Evolutionary conservation across 2,797 vertebrate species (phyloP).

Genomic region (Microhierax caerulescens): DNA sequence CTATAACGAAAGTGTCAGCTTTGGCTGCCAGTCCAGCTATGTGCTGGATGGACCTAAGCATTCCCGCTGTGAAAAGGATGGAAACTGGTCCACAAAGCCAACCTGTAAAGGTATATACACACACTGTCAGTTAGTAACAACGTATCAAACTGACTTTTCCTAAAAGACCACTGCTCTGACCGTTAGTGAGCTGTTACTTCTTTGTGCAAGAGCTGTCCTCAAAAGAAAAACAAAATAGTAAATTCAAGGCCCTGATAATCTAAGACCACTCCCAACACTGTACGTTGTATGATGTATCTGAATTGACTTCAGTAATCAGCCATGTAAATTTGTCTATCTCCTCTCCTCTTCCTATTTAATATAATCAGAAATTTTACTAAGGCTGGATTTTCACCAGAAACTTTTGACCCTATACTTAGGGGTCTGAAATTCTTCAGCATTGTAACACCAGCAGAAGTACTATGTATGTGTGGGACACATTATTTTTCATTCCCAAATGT

Average conservation of each 20-base stretch:
- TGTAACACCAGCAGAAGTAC: background rate
- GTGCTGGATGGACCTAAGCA: slow-evolving; percentile 79
- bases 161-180: accelerated
- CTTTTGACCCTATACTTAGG: background rate
- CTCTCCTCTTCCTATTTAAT: background rate
- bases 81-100: slow-evolving; percentile 85
- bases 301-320: background rate
- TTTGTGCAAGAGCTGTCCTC: background rate
- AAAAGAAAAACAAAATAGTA: background rate
- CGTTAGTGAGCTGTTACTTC: background rate
- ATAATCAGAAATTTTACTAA: background rate
- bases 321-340: background rate
- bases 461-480: no score
- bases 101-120: slow-evolving; percentile 83
- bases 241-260: background rate
- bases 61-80: slow-evolving; percentile 80
- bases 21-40: slow-evolving; percentile 80
- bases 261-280: background rate
- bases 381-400: background rate
- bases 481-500: background rate
- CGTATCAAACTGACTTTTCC: accelerated
- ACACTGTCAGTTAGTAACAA: background rate
- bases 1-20: slow-evolving; percentile 85
- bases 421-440: background rate
- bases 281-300: background rate